Base-by-base conservation (phyloP, 2,888 invertebrate species). In the Elysia crispata region DNA sequence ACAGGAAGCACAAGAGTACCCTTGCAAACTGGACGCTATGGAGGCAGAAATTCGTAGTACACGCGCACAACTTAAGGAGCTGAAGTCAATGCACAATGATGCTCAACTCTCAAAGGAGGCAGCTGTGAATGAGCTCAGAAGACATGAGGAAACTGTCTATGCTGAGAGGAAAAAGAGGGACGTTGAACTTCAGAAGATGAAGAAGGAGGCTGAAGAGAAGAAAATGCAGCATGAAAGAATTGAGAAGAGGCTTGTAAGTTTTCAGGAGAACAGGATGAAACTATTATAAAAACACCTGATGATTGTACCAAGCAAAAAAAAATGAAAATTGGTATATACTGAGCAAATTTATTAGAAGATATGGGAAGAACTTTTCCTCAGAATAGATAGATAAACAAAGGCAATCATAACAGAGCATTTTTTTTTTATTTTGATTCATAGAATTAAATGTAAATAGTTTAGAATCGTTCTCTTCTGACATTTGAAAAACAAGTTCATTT, bases 131-230 rank as follows among this genome's bases (percentile, higher is more conserved):
- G 91, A 91, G 75, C 85, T 92, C 33, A 81, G 87, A 18, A 87
- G 88, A 31, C 89, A 91, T 76, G 92, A 92, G 85, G 89, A 89
- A 70, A 87, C 90, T 20, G 90, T 92, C 23, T 90, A 90, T 73
- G 83, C 87, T 0, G 92, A 92, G 80, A 87, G 91, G 41, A 91
- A 90, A 82, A 87, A 90, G 85, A 84, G 92, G 57, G 92, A 92
- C 82, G 84, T 91, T 30, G 92, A 92, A 80, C 85, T 92, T 31
- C 88, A 89, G 77, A 88, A 89, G 83, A 90, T 92, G 87, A 90
- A 91, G 85, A 92, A 91, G 82, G 91, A 92, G 77, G 92, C 92
- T 23, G 92, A 92, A 69, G 91, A 92, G 82, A 92, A 92, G 86
- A 91, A 91, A 77, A 87, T 91, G 85, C 90, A 90, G 77, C 91